Conservation (phyloP, 1,140 invertebrate genomes). For the Orussus abietinus region DNA sequence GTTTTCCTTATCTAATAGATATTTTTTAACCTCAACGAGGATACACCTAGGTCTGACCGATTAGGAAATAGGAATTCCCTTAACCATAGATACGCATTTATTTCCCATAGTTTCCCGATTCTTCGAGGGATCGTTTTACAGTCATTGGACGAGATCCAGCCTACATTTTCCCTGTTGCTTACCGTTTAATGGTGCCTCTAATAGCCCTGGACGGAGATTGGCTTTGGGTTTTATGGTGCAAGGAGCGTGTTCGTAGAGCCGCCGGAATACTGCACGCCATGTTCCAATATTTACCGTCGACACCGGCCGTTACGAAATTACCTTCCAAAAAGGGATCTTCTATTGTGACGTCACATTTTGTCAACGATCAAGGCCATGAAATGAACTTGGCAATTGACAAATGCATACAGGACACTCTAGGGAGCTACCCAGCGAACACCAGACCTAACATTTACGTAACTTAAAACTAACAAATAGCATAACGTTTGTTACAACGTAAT, state of each 20-base stretch:
- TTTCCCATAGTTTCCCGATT: too few relatives aligned
- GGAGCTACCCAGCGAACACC: too few relatives aligned
- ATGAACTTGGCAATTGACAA: constrained; percentile 2
- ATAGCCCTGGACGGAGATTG: constrained; percentile 25
- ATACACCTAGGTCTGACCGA: too few relatives aligned
- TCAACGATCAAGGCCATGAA: neutral
- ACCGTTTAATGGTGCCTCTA: constrained; percentile 26
- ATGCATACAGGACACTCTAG: neutral
- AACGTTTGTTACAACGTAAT: constrained; percentile 2
- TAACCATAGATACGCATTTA: too few relatives aligned
- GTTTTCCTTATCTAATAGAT: too few relatives aligned
- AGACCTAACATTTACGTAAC: too few relatives aligned
- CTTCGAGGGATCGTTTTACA: too few relatives aligned
- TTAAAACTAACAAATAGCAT: too few relatives aligned
- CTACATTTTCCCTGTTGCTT: constrained; percentile 27
- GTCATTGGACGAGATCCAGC: constrained; percentile 22
- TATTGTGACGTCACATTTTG: constrained; percentile 2
- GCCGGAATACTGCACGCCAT: constrained; percentile 10
- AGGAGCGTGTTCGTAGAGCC: constrained; percentile 19
- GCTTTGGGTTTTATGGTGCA: constrained; percentile 23
- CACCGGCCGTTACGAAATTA: constrained; percentile 7
- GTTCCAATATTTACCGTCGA: constrained; percentile 19
- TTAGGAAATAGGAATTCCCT: too few relatives aligned
- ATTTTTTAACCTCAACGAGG: too few relatives aligned
- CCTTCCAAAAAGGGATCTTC: constrained; percentile 12